Evolutionary conservation across 2,888 invertebrate genomes (phyloP).

Genomic region (Sminthurinus aureus): DNA sequence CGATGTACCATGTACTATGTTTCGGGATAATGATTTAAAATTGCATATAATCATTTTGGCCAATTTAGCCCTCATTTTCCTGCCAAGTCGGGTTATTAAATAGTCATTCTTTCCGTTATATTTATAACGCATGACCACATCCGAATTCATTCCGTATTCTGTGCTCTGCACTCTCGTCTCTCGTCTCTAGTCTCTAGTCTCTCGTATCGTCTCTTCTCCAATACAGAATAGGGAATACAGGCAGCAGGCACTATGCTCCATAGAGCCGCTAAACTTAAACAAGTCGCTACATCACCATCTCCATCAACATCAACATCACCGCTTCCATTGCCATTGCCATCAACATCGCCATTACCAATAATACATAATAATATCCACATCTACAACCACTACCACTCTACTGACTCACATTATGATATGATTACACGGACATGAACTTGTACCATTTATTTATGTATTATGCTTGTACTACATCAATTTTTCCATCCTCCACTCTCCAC

Average conservation of each 20-base stretch:
- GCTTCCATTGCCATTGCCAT: not conserved
- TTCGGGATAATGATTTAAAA: slow-evolving; percentile 60
- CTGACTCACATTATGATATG: not conserved
- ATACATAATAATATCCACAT: not conserved
- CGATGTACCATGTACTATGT: slow-evolving; percentile 56
- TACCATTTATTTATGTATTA: not conserved
- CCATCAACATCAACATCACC: not conserved
- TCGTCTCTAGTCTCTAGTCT: too few species aligned
- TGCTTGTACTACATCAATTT: not conserved
- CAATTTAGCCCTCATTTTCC: slow-evolving; percentile 61
- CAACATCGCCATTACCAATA: too few species aligned
- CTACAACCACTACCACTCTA: not conserved
- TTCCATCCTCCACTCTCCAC: not conserved
- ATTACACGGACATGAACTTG: not conserved
- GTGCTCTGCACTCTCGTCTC: too few species aligned
- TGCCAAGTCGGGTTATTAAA: slow-evolving; percentile 60
- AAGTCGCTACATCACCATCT: slow-evolving; percentile 21
- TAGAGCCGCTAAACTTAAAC: not conserved
- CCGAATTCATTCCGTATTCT: slow-evolving; percentile 39
- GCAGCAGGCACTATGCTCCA: too few species aligned
- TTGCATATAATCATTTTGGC: slow-evolving; percentile 61
- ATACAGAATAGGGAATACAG: too few species aligned
- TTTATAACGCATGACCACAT: slow-evolving; percentile 60
- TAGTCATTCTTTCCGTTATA: slow-evolving; percentile 60
- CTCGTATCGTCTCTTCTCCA: too few species aligned